Percentiles rank a stretch among this genome's conserved stretches.
Evolutionary conservation across 2,888 invertebrate genomes (phyloP).

Genomic region (Chymomyza caudatula): DNA sequence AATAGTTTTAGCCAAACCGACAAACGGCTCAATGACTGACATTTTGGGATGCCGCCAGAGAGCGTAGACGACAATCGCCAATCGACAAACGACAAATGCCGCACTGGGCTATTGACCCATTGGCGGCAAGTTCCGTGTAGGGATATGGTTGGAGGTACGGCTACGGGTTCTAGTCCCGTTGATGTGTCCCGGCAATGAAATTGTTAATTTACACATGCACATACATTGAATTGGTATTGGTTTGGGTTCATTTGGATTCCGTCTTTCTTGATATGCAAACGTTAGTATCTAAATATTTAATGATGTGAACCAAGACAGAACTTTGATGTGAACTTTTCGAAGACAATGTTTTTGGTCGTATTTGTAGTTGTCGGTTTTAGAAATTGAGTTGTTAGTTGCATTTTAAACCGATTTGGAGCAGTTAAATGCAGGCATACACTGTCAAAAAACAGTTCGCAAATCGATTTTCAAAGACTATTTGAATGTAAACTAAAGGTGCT

Average conservation of each 20-base stretch:
- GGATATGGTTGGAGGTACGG: neutral
- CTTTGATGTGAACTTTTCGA: neutral
- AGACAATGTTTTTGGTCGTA: neutral
- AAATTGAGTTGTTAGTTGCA: conserved; percentile 13
- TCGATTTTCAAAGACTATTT: too few species aligned
- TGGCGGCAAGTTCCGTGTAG: neutral
- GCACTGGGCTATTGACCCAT: neutral
- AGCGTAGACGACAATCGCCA: neutral
- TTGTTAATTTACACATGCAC: conserved; percentile 62
- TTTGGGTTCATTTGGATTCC: conserved; percentile 17
- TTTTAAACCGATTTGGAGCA: neutral
- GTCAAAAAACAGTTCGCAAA: too few species aligned
- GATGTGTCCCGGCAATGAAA: conserved; percentile 47
- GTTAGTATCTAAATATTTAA: conserved; percentile 57
- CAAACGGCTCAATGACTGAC: neutral
- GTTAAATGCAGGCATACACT: neutral
- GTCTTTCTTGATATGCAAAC: conserved; percentile 25
- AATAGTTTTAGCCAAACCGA: conserved; percentile 15
- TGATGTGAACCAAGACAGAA: conserved; percentile 50
- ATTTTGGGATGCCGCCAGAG: neutral
- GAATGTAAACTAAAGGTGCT: too few species aligned
- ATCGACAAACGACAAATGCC: neutral
- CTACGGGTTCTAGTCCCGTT: neutral
- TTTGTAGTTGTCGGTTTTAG: neutral
- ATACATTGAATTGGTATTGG: conserved; percentile 7